Evolutionary conservation across 2,888 invertebrate genomes (phyloP).

Genomic region (Atrina japonica): DNA sequence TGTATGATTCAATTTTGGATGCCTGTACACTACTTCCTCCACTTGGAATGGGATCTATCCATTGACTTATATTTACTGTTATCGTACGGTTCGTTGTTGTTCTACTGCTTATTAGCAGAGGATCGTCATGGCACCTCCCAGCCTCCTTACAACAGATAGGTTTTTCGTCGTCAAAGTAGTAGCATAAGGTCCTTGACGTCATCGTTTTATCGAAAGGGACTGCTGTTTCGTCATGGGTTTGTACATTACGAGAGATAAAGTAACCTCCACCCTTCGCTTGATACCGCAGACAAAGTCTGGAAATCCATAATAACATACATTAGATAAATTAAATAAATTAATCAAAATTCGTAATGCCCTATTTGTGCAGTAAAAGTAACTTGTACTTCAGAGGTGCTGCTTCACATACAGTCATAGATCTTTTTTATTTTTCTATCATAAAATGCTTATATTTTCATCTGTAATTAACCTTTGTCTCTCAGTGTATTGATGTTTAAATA

Average conservation of each 20-base stretch:
- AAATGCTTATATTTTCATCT: too few relatives aligned
- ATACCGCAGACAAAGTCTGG: slow-evolving; percentile 43
- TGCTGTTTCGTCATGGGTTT: neutral
- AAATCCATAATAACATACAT: too few relatives aligned
- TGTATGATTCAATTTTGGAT: slow-evolving; percentile 47
- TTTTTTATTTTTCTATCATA: too few relatives aligned
- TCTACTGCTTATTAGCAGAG: slow-evolving; percentile 30
- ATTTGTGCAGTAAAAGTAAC: too few relatives aligned
- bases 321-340: too few relatives aligned
- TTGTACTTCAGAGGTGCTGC: too few relatives aligned
- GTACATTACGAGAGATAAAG: slow-evolving; percentile 12
- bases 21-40: slow-evolving; percentile 27
- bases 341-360: too few relatives aligned
- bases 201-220: slow-evolving; percentile 25
- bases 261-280: slow-evolving; percentile 46
- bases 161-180: slow-evolving; percentile 35
- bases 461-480: too few relatives aligned
- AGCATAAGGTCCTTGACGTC: slow-evolving; percentile 32
- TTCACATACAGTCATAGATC: too few relatives aligned
- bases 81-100: slow-evolving; percentile 6
- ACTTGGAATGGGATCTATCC: slow-evolving; percentile 50
- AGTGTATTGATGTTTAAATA: too few relatives aligned
- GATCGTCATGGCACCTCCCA: neutral
- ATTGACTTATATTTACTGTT: slow-evolving; percentile 42
- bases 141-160: slow-evolving; percentile 38